Percentiles rank a stretch among this genome's conserved stretches.
Evolutionary conservation across 2,797 vertebrate genomes (phyloP).

Genomic region (Myotis vivesi): DNA sequence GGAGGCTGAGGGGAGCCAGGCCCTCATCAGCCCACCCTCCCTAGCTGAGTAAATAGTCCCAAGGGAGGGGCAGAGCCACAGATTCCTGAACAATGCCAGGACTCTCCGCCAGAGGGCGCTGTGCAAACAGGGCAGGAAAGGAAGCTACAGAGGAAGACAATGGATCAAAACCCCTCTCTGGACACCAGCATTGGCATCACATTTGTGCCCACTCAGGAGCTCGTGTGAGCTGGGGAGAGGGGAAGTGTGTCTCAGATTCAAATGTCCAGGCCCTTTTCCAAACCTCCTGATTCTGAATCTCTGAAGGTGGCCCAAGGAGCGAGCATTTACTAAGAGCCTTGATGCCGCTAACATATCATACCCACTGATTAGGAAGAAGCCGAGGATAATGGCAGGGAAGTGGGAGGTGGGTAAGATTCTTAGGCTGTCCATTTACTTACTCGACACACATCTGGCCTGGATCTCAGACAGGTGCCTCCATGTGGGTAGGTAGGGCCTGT

Average conservation of each 20-base stretch:
- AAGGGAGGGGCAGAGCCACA: background rate
- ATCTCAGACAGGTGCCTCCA: background rate
- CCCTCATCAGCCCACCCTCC: accelerated
- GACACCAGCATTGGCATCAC: accelerated
- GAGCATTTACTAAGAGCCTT: background rate
- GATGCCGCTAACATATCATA: background rate
- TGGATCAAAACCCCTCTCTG: background rate
- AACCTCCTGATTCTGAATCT: background rate
- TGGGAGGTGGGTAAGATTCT: too few species aligned
- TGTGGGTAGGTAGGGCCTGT: background rate
- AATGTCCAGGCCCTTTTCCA: background rate
- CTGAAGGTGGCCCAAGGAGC: background rate
- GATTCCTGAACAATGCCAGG: background rate
- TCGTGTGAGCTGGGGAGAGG: accelerated
- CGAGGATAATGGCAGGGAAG: background rate
- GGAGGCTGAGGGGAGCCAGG: background rate
- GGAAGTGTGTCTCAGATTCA: background rate
- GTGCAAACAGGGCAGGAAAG: background rate
- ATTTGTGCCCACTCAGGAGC: background rate
- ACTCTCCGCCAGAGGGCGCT: constrained; percentile 28
- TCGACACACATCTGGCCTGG: background rate
- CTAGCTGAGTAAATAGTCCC: background rate
- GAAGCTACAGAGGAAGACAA: background rate
- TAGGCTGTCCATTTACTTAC: background rate
- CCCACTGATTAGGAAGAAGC: background rate